Conservation (phyloP, 2,113 vertebrate genomes). For the Scytalopus superciliaris region DNA sequence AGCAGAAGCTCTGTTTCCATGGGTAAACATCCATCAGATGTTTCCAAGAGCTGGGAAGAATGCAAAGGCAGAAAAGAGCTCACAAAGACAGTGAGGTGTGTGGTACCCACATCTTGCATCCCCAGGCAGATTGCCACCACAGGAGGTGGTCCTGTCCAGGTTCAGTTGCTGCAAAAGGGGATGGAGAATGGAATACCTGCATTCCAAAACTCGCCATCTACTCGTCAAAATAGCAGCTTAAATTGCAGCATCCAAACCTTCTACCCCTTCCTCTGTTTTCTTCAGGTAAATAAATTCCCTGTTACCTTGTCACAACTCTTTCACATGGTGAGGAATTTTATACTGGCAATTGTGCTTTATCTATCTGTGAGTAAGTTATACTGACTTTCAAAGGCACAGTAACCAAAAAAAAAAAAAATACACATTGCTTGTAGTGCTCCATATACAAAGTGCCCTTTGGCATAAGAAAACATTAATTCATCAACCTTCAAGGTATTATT, state of each 20-base stretch:
- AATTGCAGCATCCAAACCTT: not conserved
- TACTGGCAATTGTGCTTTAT: not conserved
- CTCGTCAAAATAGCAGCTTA: not conserved
- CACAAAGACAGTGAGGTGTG: not conserved
- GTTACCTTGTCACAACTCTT: not conserved
- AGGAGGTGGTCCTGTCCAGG: not conserved
- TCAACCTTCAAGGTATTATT: not conserved
- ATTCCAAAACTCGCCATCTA: not conserved
- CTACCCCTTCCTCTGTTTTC: not conserved
- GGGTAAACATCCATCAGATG: not conserved
- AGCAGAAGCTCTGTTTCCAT: not conserved
- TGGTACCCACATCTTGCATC: not conserved
- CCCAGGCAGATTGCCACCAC: fast-evolving
- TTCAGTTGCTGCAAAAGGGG: not conserved
- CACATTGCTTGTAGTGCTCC: not conserved
- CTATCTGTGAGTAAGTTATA: not conserved
- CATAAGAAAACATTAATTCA: slow-evolving; percentile 33
- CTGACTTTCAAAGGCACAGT: not conserved
- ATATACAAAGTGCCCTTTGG: not conserved
- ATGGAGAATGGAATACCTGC: not conserved
- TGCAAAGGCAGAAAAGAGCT: not conserved
- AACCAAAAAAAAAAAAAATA: not conserved
- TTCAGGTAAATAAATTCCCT: not conserved
- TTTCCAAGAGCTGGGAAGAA: not conserved
- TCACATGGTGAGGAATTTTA: not conserved